These are phyloP conservation scores for Pangasius macronema DNA, from an alignment of 2,797 vertebrate species.

Conservation along the genomic window DNA sequence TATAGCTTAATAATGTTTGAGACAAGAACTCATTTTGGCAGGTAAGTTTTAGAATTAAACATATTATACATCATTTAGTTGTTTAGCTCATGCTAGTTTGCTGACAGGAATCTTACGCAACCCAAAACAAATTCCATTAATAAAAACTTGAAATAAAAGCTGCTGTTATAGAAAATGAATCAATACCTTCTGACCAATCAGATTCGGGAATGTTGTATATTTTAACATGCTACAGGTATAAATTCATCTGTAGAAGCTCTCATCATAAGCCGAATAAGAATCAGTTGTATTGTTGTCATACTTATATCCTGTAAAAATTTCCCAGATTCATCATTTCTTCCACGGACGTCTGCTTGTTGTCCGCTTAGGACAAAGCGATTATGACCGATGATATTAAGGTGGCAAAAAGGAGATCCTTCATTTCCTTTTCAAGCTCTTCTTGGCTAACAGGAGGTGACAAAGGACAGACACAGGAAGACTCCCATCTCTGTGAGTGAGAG, in stretches of 20 bases:
- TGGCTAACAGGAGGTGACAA: conserved; percentile 55
- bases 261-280: neutral
- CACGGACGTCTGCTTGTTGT: conserved; percentile 25
- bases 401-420: conserved; percentile 53
- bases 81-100: neutral
- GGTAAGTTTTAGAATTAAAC: neutral
- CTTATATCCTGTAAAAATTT: neutral
- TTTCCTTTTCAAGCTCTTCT: conserved; percentile 54
- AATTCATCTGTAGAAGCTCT: neutral
- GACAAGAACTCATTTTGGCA: neutral
- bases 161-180: neutral
- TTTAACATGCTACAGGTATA: neutral
- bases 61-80: too few relatives aligned
- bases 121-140: neutral
- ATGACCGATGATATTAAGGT: conserved; percentile 47
- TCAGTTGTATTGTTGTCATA: neutral
- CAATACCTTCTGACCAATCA: neutral
- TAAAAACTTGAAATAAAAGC: neutral
- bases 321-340: conserved; percentile 14
- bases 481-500: conserved; percentile 52
- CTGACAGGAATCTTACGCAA: neutral
- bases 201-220: neutral
- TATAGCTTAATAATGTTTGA: neutral
- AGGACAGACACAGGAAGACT: conserved; percentile 60
- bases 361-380: conserved; percentile 32